Conservation (phyloP, 2,888 invertebrate species). For the Lasioglossum malachurum region DNA sequence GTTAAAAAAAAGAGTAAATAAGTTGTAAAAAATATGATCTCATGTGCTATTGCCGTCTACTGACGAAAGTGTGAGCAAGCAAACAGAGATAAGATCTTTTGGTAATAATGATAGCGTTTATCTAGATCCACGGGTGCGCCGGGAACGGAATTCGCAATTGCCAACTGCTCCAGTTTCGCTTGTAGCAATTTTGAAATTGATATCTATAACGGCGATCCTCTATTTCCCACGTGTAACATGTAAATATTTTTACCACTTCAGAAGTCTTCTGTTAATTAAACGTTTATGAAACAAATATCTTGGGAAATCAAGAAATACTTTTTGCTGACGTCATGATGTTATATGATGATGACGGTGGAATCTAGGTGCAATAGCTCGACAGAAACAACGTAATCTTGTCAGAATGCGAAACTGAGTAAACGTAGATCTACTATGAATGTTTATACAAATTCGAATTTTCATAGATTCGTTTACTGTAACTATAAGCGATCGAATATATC, state of each 20-base stretch:
- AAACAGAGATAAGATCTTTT: conserved; percentile 61
- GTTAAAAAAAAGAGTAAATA: background rate
- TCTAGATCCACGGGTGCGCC: conserved; percentile 39
- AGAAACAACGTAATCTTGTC: background rate
- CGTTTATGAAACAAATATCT: background rate
- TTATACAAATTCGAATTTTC: background rate
- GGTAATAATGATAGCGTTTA: conserved; percentile 61
- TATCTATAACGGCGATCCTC: background rate
- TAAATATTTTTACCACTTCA: background rate
- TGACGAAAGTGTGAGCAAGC: conserved; percentile 46
- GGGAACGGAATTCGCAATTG: background rate
- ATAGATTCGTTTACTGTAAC: background rate
- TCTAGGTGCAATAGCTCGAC: background rate
- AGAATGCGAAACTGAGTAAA: background rate
- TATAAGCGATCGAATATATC: no score
- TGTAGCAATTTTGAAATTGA: background rate
- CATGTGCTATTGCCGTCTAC: conserved; percentile 34
- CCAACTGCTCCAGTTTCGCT: conserved; percentile 9
- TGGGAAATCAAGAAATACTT: background rate
- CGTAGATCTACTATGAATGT: background rate
- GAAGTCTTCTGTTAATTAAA: background rate
- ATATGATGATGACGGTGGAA: background rate
- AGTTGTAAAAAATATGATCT: conserved; percentile 36
- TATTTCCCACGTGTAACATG: background rate
- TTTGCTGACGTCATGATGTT: background rate